Evolutionary conservation across 2,113 vertebrate genomes (phyloP).

Genomic region (Catharus bicknelli): DNA sequence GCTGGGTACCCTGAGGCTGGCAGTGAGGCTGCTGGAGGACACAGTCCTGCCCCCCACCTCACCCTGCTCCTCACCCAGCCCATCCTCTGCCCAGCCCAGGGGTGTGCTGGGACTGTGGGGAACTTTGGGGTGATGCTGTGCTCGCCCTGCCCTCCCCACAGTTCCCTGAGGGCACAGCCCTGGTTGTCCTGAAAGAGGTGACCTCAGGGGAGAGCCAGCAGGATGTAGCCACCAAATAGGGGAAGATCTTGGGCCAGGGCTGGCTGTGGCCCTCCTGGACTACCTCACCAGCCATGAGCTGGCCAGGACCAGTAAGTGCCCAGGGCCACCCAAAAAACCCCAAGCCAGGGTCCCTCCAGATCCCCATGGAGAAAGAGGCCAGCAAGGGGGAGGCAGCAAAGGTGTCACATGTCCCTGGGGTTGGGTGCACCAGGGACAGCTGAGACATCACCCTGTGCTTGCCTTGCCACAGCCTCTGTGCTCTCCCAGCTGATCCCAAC

Average conservation of each 20-base stretch:
- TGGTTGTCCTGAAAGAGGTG: conserved; percentile 88
- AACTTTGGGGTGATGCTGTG: background rate
- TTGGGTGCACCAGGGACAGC: background rate
- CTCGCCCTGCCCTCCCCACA: conserved; percentile 27
- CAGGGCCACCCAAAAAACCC: background rate
- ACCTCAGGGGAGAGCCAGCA: conserved; percentile 85
- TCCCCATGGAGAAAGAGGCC: background rate
- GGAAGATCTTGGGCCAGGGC: conserved; percentile 84
- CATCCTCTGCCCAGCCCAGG: conserved; percentile 75
- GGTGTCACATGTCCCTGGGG: accelerated
- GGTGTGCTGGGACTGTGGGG: background rate
- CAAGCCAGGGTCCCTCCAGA: too few species aligned
- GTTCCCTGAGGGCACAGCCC: conserved; percentile 73
- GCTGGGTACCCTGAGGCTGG: conserved; percentile 87
- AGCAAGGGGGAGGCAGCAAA: background rate
- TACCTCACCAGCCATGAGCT: conserved; percentile 84
- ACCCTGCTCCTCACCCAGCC: conserved; percentile 86
- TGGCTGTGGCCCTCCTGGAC: conserved; percentile 86
- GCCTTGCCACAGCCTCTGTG: background rate
- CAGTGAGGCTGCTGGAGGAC: conserved; percentile 84
- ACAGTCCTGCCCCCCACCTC: conserved; percentile 77
- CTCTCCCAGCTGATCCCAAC: conserved; percentile 86
- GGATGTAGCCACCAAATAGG: conserved; percentile 88
- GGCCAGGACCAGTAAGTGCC: conserved; percentile 85
- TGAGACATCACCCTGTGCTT: accelerated